Conservation (phyloP, 2,888 invertebrate species). For the Oegoconia quadripuncta region DNA sequence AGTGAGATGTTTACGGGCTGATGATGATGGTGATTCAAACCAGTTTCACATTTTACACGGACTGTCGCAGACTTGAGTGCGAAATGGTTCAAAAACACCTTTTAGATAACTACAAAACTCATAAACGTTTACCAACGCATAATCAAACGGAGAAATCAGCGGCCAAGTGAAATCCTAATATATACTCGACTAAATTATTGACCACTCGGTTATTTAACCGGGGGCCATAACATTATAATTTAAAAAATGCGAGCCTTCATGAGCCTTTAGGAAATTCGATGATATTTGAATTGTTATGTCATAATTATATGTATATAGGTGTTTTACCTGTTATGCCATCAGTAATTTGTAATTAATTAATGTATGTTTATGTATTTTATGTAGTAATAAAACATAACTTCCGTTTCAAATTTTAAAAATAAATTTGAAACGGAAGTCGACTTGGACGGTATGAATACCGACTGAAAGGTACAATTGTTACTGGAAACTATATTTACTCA, state of each 20-base stretch:
- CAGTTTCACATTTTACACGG: too few relatives aligned
- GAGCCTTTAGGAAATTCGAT: constrained; percentile 29
- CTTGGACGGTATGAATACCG: too few relatives aligned
- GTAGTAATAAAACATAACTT: constrained; percentile 3
- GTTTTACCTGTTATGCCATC: constrained; percentile 9
- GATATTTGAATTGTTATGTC: constrained; percentile 18
- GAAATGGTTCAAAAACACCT: neutral
- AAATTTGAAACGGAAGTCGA: too few relatives aligned
- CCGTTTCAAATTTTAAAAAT: constrained; percentile 1
- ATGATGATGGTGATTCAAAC: too few relatives aligned
- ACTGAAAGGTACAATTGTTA: too few relatives aligned
- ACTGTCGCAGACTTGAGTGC: too few relatives aligned
- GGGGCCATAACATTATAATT: constrained; percentile 23
- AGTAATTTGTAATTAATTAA: constrained; percentile 2
- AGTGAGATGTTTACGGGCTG: too few relatives aligned
- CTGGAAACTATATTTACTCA: constrained; percentile 2
- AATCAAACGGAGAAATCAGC: constrained; percentile 39
- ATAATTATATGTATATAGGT: constrained; percentile 16
- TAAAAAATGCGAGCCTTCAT: constrained; percentile 16
- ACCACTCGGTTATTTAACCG: constrained; percentile 58
- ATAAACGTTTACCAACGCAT: constrained; percentile 23
- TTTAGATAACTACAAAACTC: neutral
- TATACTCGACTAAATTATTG: constrained; percentile 36
- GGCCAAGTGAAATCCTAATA: constrained; percentile 49
- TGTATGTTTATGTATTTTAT: neutral